Evolutionary conservation across 2,797 vertebrate genomes (phyloP), one percentile per base, ranked within the genome.

Genomic region (Cynopterus sphinx): DNA sequence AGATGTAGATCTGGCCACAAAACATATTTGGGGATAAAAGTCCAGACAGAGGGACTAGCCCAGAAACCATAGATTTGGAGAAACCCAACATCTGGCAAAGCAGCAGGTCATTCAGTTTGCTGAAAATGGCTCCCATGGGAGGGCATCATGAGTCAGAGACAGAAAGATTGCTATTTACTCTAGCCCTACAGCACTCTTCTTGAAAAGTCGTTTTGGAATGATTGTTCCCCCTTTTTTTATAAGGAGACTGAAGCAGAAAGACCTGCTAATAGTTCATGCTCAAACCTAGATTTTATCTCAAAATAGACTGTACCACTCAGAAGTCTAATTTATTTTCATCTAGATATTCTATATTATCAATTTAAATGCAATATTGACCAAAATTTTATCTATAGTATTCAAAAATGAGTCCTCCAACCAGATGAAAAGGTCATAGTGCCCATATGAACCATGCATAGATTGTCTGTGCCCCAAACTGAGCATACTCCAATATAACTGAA

Each of bases 301-400:
- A 82, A 94, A 78, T 13, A 53, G 79, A 73, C 3, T 46, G 10
- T 74, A 8, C 51, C 28, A n/a, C 43, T 65, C 17, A 78, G 4
- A 31, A 70, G 10, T 86, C 82, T 26, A 24, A 15, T 73, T 6
- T 84, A 15, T 87, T 88, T 84, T 89, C 78, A 41, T 78, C 21
- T n/a, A 85, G 59, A 33, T 49, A 82, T 33, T 33, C 36, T 46
- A 19, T 24, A 24, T 86, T 74, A 53, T 90, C 77, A 15, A 78
- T 85, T 94, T 90, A 96, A 90, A 61, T 74, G 51, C 9, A 73
- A 4, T 49, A 36, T 15, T 79, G 31, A 81, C 65, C 87, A 88
- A 71, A 81, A 92, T 49, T 63, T 73, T 75, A 31, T 33, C 33
- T 74, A 3, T 8, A 55, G 26, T 86, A 28, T 70, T 71, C 77